Evolutionary conservation across 2,113 vertebrate genomes (phyloP), one percentile per base, ranked within the genome.

Genomic region (Tachycineta bicolor): DNA sequence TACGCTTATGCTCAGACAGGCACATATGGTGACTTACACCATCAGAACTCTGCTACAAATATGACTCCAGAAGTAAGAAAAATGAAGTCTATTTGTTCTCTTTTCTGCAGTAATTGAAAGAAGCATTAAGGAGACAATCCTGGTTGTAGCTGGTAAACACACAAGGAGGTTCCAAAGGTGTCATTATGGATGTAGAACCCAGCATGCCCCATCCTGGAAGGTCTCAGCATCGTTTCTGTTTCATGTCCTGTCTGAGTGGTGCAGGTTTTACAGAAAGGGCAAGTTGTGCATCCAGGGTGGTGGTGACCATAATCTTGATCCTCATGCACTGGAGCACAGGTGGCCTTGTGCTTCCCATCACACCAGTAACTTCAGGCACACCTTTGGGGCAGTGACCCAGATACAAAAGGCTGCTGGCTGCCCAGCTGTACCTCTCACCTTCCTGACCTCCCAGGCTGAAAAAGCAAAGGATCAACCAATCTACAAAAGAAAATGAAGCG

Each of bases 351-450:
- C 64, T 88, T 90, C 71, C 75, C 64, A 18, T 64, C 34, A 22
- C 85, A 44, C 2, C 3, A 49, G 82, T 24, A 68, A 68, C 77
- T 94, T 63, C 25, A 92, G 93, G 65, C 56, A 52, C 83, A 95
- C 76, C 71, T 94, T 70, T 89, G 77, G 69, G 85, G 49, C 69
- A 60, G 64, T 71, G 80, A 93, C 83, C 60, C 86, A 81, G 53
- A 71, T 62, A 9, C 64, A 22, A 5, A 12, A 41, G 33, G 76
- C 83, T 95, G 60, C 62, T 83, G 65, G 47, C 85, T 94, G 69
- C 88, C 94, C 86, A 83, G 73, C 83, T 94, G 86, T 73, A 89
- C 89, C 41, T 34, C 67, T 97, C 91, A 85, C 90, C 91, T 83
- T 93, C 76, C 64, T 92, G 92, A 96, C 90, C 92, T 71, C 76